These are phyloP conservation scores for Channa striata DNA, from an alignment of 2,797 vertebrate species.

Conservation along the genomic window DNA sequence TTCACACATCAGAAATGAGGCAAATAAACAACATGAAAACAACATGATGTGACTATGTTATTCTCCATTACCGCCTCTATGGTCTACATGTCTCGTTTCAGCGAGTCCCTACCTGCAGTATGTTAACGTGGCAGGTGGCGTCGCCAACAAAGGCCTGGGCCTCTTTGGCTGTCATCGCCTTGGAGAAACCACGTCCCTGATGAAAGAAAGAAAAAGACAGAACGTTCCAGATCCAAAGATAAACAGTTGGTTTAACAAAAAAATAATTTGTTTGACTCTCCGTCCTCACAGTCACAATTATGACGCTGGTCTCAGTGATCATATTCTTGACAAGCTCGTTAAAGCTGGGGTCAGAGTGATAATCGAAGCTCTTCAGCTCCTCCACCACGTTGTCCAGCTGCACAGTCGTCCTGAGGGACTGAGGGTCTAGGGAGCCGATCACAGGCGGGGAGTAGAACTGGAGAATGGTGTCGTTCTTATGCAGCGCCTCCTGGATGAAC, in stretches of 20 bases:
- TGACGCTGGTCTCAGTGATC: constrained; percentile 85
- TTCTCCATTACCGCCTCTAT: no score
- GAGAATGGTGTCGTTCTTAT: constrained; percentile 86
- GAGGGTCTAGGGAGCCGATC: constrained; percentile 69
- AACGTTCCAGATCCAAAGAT: not conserved
- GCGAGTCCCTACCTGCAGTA: constrained; percentile 82
- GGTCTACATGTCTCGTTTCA: no score
- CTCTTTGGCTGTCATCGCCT: constrained; percentile 94
- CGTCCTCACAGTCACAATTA: constrained; percentile 78
- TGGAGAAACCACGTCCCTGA: constrained; percentile 94
- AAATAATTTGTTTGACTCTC: rapidly evolving
- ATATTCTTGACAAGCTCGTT: constrained; percentile 84
- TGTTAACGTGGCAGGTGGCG: constrained; percentile 88
- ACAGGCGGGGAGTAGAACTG: constrained; percentile 89
- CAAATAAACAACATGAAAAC: no score
- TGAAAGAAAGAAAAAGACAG: not conserved
- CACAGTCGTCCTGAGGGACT: constrained; percentile 83
- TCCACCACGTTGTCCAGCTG: constrained; percentile 87
- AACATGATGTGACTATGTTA: no score
- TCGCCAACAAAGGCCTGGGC: constrained; percentile 94
- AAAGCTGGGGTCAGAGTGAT: constrained; percentile 90
- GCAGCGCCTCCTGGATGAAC: constrained; percentile 75
- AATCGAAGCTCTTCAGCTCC: constrained; percentile 86
- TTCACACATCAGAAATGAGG: no score
- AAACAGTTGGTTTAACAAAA: rapidly evolving